phyloP scores from a whole-genome alignment of 2,888 invertebrate species.

The Aleiodes alternator region DNA sequence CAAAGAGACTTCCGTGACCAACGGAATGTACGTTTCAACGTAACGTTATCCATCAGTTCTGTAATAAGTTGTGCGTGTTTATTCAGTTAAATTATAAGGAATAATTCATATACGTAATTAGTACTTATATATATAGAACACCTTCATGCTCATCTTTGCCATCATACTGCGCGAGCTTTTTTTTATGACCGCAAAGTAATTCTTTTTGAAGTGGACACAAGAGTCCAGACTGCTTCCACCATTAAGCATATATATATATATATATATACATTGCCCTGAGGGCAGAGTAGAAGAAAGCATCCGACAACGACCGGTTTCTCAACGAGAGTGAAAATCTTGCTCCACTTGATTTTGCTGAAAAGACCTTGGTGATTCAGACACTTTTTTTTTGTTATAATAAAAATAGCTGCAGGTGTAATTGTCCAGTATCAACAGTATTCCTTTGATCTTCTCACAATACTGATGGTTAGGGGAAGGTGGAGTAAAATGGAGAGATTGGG shows the following conservation, averaged over 20 bases:
- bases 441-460: background rate
- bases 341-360: background rate
- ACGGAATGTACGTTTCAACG: constrained; percentile 52
- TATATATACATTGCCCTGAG: constrained; percentile 19
- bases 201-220: background rate
- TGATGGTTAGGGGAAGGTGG: too few species aligned
- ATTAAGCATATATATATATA: background rate
- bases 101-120: background rate
- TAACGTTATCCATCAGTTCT: constrained; percentile 41
- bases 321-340: constrained; percentile 49
- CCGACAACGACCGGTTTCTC: constrained; percentile 50
- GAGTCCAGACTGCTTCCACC: background rate
- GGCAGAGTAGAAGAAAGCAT: constrained; percentile 46
- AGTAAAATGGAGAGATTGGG: too few species aligned
- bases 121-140: background rate
- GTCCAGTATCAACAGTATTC: background rate
- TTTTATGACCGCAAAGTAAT: background rate
- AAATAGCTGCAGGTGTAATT: constrained; percentile 2
- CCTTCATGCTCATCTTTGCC: background rate
- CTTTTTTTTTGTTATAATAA: background rate
- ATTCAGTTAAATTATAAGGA: background rate
- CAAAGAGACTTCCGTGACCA: constrained; percentile 55
- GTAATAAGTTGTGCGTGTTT: constrained; percentile 48
- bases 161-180: background rate
- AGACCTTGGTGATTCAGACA: constrained; percentile 21